Percentiles rank a stretch among this genome's conserved stretches.
Conservation (phyloP, 2,113 vertebrate species). For the Hypomesus transpacificus region DNA sequence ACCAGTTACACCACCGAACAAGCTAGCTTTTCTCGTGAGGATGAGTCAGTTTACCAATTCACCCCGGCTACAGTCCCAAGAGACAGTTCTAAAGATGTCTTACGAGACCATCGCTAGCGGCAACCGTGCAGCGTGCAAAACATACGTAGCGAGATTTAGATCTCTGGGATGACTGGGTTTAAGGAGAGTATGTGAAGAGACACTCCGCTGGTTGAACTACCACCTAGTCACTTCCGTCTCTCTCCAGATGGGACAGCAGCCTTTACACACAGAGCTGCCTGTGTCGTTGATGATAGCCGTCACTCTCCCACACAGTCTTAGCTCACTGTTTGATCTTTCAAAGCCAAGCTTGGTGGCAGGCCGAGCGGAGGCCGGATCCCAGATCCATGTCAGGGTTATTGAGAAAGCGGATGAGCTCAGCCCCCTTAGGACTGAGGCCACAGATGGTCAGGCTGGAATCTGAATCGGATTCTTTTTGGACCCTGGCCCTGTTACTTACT, state of each 20-base stretch:
- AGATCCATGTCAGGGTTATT: slow-evolving; percentile 3
- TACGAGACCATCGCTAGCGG: too few relatives aligned
- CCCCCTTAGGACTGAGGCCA: neutral
- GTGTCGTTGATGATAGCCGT: slow-evolving; percentile 8
- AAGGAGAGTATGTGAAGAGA: slow-evolving; percentile 25
- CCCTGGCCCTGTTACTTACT: neutral
- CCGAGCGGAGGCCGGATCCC: slow-evolving; percentile 16
- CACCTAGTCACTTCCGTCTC: slow-evolving; percentile 30
- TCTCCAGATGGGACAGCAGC: slow-evolving; percentile 23
- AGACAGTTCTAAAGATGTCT: too few relatives aligned
- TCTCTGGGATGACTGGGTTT: slow-evolving; percentile 25
- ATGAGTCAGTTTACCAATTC: too few relatives aligned
- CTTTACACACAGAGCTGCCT: slow-evolving; percentile 5
- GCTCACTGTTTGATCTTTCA: slow-evolving; percentile 10
- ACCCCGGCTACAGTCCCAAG: too few relatives aligned
- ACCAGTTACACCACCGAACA: too few relatives aligned
- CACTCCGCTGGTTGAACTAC: neutral
- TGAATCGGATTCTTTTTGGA: neutral
- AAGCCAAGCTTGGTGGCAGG: slow-evolving; percentile 18
- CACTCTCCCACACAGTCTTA: slow-evolving; percentile 5
- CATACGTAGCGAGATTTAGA: too few relatives aligned
- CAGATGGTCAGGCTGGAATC: neutral
- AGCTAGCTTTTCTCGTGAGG: too few relatives aligned
- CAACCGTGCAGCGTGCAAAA: too few relatives aligned
- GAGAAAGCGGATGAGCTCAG: slow-evolving; percentile 12